Percentiles rank a stretch among this genome's conserved stretches.
phyloP scores from a whole-genome alignment of 2,113 vertebrate genomes.

The Dasyurus viverrinus region DNA sequence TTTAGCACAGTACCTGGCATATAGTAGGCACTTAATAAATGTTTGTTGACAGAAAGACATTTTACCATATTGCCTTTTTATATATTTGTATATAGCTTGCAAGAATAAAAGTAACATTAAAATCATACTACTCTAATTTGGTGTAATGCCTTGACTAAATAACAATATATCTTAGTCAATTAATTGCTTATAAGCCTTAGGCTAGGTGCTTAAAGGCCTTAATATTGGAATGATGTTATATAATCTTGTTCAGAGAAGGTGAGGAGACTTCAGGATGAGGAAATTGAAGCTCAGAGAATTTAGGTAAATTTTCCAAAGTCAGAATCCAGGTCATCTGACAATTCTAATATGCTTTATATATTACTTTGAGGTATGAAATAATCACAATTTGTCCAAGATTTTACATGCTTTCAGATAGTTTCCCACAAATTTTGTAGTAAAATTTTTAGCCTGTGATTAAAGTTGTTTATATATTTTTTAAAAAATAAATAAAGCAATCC shows the following conservation, averaged over 20 bases:
- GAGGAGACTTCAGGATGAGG: neutral
- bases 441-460: neutral
- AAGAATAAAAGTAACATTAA: neutral
- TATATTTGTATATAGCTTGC: neutral
- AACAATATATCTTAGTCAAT: neutral
- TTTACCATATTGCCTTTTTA: neutral
- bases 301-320: neutral
- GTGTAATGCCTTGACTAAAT: neutral
- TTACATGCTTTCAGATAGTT: neutral
- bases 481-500: neutral
- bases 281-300: neutral
- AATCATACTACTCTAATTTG: neutral
- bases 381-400: neutral
- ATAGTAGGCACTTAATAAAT: neutral
- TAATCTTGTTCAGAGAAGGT: neutral
- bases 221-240: neutral
- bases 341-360: neutral
- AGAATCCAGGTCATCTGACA: neutral
- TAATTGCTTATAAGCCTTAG: neutral
- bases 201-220: neutral
- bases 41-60: neutral
- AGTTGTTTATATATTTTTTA: neutral
- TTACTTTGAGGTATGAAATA: neutral
- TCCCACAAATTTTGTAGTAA: neutral
- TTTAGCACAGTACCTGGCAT: neutral